Evolutionary conservation across 2,888 invertebrate species (phyloP), one percentile per base, ranked within the genome.

Genomic region (Hyalella azteca): DNA sequence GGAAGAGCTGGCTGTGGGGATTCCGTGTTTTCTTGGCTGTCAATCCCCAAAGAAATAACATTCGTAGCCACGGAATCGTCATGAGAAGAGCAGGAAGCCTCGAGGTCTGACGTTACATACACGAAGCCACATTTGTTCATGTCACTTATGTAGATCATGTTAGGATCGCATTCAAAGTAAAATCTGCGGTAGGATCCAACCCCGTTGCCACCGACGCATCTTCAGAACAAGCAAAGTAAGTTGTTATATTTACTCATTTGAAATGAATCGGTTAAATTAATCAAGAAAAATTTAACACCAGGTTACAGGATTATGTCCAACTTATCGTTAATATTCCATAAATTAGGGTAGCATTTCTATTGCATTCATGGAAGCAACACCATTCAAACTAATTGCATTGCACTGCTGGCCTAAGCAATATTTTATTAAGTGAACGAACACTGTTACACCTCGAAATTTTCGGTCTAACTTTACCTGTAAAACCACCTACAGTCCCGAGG

Each of bases 391-490:
- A n/a, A n/a, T n/a, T n/a, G n/a, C n/a, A n/a, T n/a, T n/a, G n/a
- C n/a, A n/a, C n/a, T n/a, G n/a, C n/a, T n/a, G n/a, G n/a, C n/a
- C n/a, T n/a, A n/a, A n/a, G n/a, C n/a, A n/a, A n/a, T n/a, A n/a
- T n/a, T n/a, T n/a, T n/a, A n/a, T n/a, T n/a, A n/a, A n/a, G n/a
- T n/a, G n/a, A n/a, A n/a, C n/a, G n/a, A n/a, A n/a, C n/a, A n/a
- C n/a, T n/a, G n/a, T n/a, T n/a, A n/a, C n/a, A n/a, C n/a, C n/a
- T n/a, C n/a, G n/a, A n/a, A n/a, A n/a, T n/a, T n/a, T n/a, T n/a
- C n/a, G n/a, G n/a, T n/a, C n/a, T n/a, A n/a, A n/a, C n/a, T 19
- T 29, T 73, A 75, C 75, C 75, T 75, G 75, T 75, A 75, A 29
- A 75, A 75, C 75, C 75, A 75, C 39, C 75, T 32, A 26, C 75